These are phyloP conservation scores for Limnephilus marmoratus DNA, from an alignment of 2,888 invertebrate species.

Conservation along the genomic window DNA sequence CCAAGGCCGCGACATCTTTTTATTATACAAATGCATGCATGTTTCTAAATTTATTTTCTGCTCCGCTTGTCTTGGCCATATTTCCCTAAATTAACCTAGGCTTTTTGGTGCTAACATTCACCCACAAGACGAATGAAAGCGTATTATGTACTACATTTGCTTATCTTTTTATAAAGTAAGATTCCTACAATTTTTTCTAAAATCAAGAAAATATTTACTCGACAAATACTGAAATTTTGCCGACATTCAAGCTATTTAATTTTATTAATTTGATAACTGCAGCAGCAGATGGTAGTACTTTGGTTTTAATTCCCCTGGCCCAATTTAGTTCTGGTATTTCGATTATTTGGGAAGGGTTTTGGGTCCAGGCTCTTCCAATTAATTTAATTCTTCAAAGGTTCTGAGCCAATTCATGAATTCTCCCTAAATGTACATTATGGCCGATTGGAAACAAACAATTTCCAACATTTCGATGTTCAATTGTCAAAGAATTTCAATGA, in stretches of 20 bases:
- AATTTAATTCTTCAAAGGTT: slow-evolving; percentile 29
- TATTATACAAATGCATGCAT: not conserved
- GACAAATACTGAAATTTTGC: not conserved
- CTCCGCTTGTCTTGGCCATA: too few relatives aligned
- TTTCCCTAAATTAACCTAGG: not conserved
- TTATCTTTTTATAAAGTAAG: not conserved
- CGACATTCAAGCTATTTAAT: not conserved
- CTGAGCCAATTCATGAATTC: slow-evolving; percentile 26
- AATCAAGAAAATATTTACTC: not conserved
- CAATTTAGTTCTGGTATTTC: slow-evolving; percentile 28
- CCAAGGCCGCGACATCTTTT: not conserved
- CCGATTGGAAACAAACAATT: slow-evolving; percentile 38
- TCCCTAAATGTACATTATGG: slow-evolving; percentile 21
- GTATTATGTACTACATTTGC: not conserved
- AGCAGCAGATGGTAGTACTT: not conserved
- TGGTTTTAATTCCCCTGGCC: not conserved
- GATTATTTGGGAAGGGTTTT: slow-evolving; percentile 9
- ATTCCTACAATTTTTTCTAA: not conserved
- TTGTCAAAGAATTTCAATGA: slow-evolving; percentile 19
- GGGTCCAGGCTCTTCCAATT: slow-evolving; percentile 16
- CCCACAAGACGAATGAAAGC: not conserved
- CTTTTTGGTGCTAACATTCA: not conserved
- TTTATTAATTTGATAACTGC: not conserved
- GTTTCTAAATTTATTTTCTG: too few relatives aligned
- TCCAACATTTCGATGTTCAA: slow-evolving; percentile 22